phyloP scores from a whole-genome alignment of 1,140 invertebrate genomes.

The Plectrocnemia conspersa region DNA sequence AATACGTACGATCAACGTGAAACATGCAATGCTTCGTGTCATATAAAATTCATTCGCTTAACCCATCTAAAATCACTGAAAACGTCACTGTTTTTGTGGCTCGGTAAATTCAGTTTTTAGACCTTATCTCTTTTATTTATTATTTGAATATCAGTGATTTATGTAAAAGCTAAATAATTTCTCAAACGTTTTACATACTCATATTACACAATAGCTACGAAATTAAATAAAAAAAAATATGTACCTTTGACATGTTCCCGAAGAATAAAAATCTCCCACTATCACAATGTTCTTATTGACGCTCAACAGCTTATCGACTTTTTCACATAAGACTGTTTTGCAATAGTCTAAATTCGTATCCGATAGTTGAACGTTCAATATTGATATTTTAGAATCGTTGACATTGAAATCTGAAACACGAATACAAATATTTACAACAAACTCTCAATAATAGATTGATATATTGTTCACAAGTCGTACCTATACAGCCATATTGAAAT shows the following conservation, averaged over 20 bases:
- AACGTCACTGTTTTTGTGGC: no score
- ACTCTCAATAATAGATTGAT: not conserved
- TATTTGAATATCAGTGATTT: no score
- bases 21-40: no score
- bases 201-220: no score
- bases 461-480: slow-evolving; percentile 8
- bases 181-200: no score
- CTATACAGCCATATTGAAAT: slow-evolving; percentile 24
- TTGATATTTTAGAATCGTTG: slow-evolving; percentile 18
- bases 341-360: slow-evolving; percentile 26
- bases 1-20: no score
- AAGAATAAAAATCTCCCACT: slow-evolving; percentile 31
- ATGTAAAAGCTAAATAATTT: no score
- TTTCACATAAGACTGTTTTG: slow-evolving; percentile 24
- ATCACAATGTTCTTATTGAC: slow-evolving; percentile 22
- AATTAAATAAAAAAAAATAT: no score
- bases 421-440: slow-evolving; percentile 11
- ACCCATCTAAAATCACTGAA: no score
- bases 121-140: no score
- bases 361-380: slow-evolving; percentile 27
- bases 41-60: no score
- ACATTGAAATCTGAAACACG: slow-evolving; percentile 31
- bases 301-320: slow-evolving; percentile 27
- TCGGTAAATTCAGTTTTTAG: no score
- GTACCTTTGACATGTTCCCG: slow-evolving; percentile 33